Evolutionary conservation across 37 sponge, comb jelly and placozoan species (phyloP), one percentile per base, ranked within the genome.

Genomic region (Petrosia ficiformis): DNA sequence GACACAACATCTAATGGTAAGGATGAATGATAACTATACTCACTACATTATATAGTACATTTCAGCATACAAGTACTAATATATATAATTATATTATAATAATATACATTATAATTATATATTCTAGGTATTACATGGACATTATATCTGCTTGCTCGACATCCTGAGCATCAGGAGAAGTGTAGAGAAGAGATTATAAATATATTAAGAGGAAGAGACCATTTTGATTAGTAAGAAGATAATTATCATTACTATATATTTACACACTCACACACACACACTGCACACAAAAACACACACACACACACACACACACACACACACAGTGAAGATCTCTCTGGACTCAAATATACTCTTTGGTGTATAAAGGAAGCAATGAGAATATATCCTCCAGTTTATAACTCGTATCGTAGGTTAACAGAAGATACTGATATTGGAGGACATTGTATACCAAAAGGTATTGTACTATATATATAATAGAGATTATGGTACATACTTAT

Each of bases 301-400:
- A n/a, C n/a, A n/a, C n/a, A n/a, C n/a, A n/a, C n/a, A n/a, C n/a
- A n/a, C n/a, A n/a, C n/a, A n/a, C n/a, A n/a, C n/a, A n/a, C n/a
- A n/a, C n/a, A 11, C 41, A 83, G 77, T 41, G 86, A 81, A 2
- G 86, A 85, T 54, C 60, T 90, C 11, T 34, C 6, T 1, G 33
- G 60, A 32, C 79, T 90, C 26, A 41, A 71, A 38, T 81, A 81
- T 66, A 90, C 91, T 43, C 67, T 52, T 6, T 71, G 68, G 79
- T 86, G 86, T 65, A 90, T 90, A 32, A 86, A 86, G 73, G 91
- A 90, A 36, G 52, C 86, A 33, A 87, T 90, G 91, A 72, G 91
- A 4, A 4, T 94, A 1, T 86, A 85, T 56, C 90, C 89, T 42
- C 86, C 89, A 40, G 89, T 89, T 0, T 71, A 52, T 1, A 16